A percentile compares a stretch with the other conserved stretches of the same genome.
phyloP scores from a whole-genome alignment of 2,888 invertebrate species.

The Pogonocherus hispidulus region DNA sequence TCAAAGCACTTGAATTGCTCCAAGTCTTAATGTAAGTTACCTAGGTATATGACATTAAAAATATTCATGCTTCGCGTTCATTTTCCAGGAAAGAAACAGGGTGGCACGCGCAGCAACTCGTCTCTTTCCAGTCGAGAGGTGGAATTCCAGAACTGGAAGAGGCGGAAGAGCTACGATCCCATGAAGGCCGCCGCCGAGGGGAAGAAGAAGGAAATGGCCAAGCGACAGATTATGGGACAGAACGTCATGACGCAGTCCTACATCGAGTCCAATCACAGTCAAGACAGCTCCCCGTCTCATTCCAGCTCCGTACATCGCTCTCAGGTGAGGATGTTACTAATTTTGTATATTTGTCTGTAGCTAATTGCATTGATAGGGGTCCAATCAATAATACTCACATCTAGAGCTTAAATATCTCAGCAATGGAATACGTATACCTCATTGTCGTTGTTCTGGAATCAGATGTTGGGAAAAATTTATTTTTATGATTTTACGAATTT shows the following conservation, averaged over 20 bases:
- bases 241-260: conserved; percentile 65
- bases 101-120: conserved; percentile 75
- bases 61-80: too few relatives aligned
- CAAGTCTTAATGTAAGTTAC: too few relatives aligned
- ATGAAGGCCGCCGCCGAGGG: conserved; percentile 94
- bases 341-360: too few relatives aligned
- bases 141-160: conserved; percentile 95
- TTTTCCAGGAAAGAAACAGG: conserved; percentile 70
- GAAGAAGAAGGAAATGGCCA: conserved; percentile 74
- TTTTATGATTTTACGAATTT: too few relatives aligned
- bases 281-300: conserved; percentile 68
- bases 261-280: conserved; percentile 58
- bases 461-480: too few relatives aligned
- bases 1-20: too few relatives aligned
- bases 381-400: too few relatives aligned
- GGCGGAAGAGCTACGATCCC: conserved; percentile 95
- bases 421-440: too few relatives aligned
- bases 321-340: conserved; percentile 60
- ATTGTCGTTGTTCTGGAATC: too few relatives aligned
- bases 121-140: conserved; percentile 83
- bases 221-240: conserved; percentile 56
- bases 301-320: conserved; percentile 68
- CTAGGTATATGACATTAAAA: too few relatives aligned
- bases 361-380: too few relatives aligned
- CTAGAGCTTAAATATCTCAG: too few relatives aligned